Evolutionary conservation across 2,113 vertebrate genomes (phyloP).

Genomic region (Melanerpes formicivorus): DNA sequence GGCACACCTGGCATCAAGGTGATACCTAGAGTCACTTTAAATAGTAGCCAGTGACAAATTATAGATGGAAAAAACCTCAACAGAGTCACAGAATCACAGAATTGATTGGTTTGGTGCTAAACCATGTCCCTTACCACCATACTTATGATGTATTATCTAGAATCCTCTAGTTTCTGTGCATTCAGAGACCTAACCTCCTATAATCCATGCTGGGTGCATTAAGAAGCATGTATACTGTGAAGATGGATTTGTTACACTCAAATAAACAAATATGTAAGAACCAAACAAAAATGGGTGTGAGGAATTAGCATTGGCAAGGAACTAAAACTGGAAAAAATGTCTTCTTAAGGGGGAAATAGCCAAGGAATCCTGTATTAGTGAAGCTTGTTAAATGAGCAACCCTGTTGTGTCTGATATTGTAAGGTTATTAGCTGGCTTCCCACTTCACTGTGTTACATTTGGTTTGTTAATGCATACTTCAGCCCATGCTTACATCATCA

Average conservation of each 20-base stretch:
- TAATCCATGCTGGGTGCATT: neutral
- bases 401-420: constrained; percentile 7
- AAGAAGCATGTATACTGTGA: neutral
- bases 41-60: neutral
- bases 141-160: neutral
- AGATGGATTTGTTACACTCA: neutral
- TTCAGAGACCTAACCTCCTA: neutral
- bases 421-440: neutral
- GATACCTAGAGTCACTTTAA: neutral
- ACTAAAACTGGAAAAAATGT: neutral
- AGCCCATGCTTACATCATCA: neutral
- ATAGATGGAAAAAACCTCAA: too few relatives aligned
- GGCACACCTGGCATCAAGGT: neutral
- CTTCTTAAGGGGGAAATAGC: neutral
- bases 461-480: neutral
- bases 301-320: neutral
- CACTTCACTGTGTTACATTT: neutral
- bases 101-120: too few relatives aligned
- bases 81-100: too few relatives aligned
- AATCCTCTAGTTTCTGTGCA: neutral
- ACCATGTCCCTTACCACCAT: too few relatives aligned
- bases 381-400: constrained; percentile 30
- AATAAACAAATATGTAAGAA: neutral
- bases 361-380: constrained; percentile 19
- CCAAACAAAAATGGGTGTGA: neutral